Conservation (phyloP, 2,113 vertebrate genomes). For the Pachycephala philippinensis region DNA sequence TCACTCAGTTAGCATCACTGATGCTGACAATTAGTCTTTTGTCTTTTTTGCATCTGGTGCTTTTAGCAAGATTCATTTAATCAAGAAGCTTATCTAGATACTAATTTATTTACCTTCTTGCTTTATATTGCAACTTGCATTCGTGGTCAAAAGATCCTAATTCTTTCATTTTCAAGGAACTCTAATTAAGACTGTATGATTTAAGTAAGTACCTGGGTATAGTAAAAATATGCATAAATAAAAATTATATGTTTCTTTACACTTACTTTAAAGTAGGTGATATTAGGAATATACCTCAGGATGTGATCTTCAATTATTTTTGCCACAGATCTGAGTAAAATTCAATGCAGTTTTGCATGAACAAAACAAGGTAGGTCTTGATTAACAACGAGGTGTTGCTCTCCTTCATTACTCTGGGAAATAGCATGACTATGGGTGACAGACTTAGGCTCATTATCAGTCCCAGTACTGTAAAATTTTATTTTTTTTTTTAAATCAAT, state of each 20-base stretch:
- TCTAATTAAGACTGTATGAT: not conserved
- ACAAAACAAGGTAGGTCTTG: not conserved
- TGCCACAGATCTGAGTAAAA: not conserved
- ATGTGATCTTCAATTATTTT: not conserved
- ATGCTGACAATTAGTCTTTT: constrained; percentile 22
- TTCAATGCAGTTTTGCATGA: not conserved
- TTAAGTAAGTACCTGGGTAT: not conserved
- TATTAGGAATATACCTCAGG: not conserved
- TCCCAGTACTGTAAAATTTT: not conserved
- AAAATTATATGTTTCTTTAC: not conserved
- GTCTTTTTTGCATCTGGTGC: not conserved
- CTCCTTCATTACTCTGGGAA: not conserved
- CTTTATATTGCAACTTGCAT: not conserved
- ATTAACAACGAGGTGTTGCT: not conserved
- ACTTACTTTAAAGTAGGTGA: not conserved
- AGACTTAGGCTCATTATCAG: not conserved
- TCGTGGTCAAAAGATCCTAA: not conserved
- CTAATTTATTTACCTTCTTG: not conserved
- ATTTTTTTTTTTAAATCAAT: not conserved
- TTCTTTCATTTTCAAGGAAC: not conserved
- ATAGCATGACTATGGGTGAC: not conserved
- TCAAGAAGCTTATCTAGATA: not conserved
- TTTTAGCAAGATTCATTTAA: constrained; percentile 21
- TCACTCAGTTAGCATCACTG: not conserved
- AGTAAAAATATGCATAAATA: not conserved